Base-by-base conservation (phyloP, 2,113 vertebrate genomes). In the Dipodomys merriami region DNA sequence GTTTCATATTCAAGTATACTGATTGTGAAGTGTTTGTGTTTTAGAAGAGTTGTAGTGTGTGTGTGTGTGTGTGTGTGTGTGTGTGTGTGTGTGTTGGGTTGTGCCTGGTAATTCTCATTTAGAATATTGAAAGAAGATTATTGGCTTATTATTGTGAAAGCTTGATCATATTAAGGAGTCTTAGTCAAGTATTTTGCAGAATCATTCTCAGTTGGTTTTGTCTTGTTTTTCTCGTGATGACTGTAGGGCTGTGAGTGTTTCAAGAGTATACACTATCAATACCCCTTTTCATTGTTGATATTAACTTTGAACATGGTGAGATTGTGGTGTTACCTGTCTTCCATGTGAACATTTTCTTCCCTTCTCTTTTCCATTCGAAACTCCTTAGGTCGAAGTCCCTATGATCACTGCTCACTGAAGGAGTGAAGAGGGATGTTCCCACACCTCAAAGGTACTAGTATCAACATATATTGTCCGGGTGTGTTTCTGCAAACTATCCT, bases 21-120 rank as follows among this genome's bases (percentile, higher is more conserved):
- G 29, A 88, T 88, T 74, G 10, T 83, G 20, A 83, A 89, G 77
- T 49, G 11, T 62, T 53, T 91, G 30, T 88, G 15, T 86, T 76
- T 83, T 80, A 13, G 83, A 90, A 90, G 3, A 77, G 6, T 1
- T 73, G 0, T 79, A 25, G 20, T 44, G 74, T 71, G 6, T n/a
- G 13, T 33, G 53, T 23, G 20, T 64, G 74, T 35, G 2, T 53
- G 9, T 44, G 71, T 64, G 11, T 29, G 9, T 44, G 71, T 64
- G 11, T 29, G 23, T 12, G 30, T n/a, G 13, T 29, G 39, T 29
- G 46, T 25, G 30, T 2, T 69, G 53, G 30, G 83, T 6, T 79
- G 7, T 1, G 9, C n/a, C 33, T 73, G 7, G 12, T 78, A 46
- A 72, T 81, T 92, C 12, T 84, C 27, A 81, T 2, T 35, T 73